Percentiles rank a stretch among this genome's conserved stretches.
These are phyloP conservation scores for Cyprinella venusta DNA, from an alignment of 2,797 vertebrate species.

Conservation along the genomic window DNA sequence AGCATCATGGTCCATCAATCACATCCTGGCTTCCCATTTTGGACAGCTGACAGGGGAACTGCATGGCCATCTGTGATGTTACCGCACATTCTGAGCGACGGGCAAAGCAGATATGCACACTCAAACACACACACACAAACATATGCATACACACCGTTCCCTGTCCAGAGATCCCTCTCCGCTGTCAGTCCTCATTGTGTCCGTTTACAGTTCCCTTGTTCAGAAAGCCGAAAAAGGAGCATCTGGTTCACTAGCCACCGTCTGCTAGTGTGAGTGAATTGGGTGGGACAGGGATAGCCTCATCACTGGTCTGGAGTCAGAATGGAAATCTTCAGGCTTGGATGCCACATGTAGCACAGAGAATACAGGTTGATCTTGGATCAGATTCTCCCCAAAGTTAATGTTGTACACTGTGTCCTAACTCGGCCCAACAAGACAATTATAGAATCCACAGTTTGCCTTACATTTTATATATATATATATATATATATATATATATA, in stretches of 20 bases:
- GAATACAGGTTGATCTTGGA: conserved; percentile 5
- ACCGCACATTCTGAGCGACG: conserved; percentile 45
- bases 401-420: neutral
- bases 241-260: conserved; percentile 43
- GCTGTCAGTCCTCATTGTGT: conserved; percentile 50
- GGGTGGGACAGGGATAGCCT: neutral
- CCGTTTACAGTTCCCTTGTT: conserved; percentile 39
- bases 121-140: conserved; percentile 52
- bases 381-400: conserved; percentile 1
- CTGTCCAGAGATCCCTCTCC: conserved; percentile 30
- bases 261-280: conserved; percentile 38
- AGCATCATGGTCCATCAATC: conserved; percentile 53
- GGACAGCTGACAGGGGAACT: conserved; percentile 51
- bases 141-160: conserved; percentile 51
- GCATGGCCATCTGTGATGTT: conserved; percentile 53
- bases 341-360: neutral
- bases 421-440: neutral
- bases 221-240: conserved; percentile 44
- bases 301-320: conserved; percentile 13
- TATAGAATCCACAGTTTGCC: neutral
- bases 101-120: conserved; percentile 47
- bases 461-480: neutral
- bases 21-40: conserved; percentile 38
- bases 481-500: too few species aligned
- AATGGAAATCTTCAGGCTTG: neutral